Evolutionary conservation across 2,113 vertebrate genomes (phyloP), one percentile per base, ranked within the genome.

Genomic region (mouse (Mus musculus)): DNA sequence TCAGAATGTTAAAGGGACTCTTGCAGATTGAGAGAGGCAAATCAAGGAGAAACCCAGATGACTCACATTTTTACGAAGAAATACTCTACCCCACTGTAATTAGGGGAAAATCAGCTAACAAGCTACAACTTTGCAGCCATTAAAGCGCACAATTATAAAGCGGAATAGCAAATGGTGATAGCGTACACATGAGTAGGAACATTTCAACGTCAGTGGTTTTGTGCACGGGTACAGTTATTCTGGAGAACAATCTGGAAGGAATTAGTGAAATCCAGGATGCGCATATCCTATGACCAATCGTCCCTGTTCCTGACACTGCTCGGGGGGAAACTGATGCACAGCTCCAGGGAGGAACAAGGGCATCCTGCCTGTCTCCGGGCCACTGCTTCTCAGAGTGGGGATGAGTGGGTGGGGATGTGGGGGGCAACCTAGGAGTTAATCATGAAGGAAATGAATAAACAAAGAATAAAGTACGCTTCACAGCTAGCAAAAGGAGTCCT

Each of bases 231-330:
- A 67, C 3, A 46, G 36, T 88, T 88, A 97, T 67, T 71, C 56
- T 88, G 61, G 84, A 89, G 80, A 95, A 91, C 69, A 81, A 87
- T 91, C 78, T 93, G 95, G 96, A 97, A 96, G 75, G 54, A 84
- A 94, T 93, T 75, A 84, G 80, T 88, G 90, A 95, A 90, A 96
- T 80, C 49, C 63, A 86, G 36, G 46, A 90, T 42, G 67, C 17
- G 84, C 75, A 80, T 75, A 93, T 84, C 88, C 90, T 63, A 80
- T 3, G 52, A 93, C 71, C 95, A 76, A 78, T 67, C 54, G 82
- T 19, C 33, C 82, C 78, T 63, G 81, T 49, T 91, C 39, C 90
- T 89, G 75, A 77, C 3, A 26, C 30, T 87, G 28, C 39, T 82
- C 73, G 49, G 77, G 80, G 80, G 94, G 59, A 91, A 90, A 93